Percentiles rank a stretch among this genome's conserved stretches.
These are phyloP conservation scores for Cybosia mesomella DNA, from an alignment of 2,888 invertebrate genomes.

Conservation along the genomic window DNA sequence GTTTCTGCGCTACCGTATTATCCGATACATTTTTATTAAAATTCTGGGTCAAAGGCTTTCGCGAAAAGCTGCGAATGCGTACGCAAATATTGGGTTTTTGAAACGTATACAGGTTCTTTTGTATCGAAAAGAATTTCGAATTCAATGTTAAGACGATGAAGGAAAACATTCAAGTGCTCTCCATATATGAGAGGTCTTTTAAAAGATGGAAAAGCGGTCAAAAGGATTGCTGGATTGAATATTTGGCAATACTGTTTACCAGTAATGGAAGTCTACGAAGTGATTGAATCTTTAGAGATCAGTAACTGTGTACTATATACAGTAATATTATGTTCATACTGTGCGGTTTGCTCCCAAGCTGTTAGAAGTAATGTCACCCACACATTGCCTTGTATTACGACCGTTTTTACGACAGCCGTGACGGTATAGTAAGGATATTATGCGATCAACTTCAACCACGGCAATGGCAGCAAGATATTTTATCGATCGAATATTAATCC, in stretches of 20 bases:
- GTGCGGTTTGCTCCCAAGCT: not conserved
- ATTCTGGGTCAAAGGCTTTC: conserved; percentile 55
- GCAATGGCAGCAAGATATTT: not conserved
- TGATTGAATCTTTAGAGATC: conserved; percentile 7
- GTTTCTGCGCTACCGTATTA: conserved; percentile 50
- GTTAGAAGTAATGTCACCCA: not conserved
- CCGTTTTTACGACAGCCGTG: not conserved
- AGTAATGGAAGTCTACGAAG: not conserved
- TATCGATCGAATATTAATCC: not conserved
- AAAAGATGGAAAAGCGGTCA: conserved; percentile 17
- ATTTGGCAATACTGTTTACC: not conserved
- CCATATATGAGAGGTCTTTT: conserved; percentile 13
- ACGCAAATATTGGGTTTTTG: conserved; percentile 31
- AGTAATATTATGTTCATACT: not conserved
- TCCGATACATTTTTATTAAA: conserved; percentile 60
- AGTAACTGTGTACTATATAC: too few relatives aligned
- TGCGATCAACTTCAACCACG: not conserved
- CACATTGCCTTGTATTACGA: not conserved
- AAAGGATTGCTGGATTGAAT: conserved; percentile 13
- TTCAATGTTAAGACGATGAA: conserved; percentile 20
- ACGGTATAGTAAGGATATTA: not conserved
- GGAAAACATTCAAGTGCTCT: conserved; percentile 16
- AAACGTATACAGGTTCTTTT: conserved; percentile 40
- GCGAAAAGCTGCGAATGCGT: conserved; percentile 37
- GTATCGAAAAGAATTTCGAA: conserved; percentile 34